Evolutionary conservation across 2,888 invertebrate genomes (phyloP), one percentile per base, ranked within the genome.

Genomic region (Drosophila pseudotalamancana): DNA sequence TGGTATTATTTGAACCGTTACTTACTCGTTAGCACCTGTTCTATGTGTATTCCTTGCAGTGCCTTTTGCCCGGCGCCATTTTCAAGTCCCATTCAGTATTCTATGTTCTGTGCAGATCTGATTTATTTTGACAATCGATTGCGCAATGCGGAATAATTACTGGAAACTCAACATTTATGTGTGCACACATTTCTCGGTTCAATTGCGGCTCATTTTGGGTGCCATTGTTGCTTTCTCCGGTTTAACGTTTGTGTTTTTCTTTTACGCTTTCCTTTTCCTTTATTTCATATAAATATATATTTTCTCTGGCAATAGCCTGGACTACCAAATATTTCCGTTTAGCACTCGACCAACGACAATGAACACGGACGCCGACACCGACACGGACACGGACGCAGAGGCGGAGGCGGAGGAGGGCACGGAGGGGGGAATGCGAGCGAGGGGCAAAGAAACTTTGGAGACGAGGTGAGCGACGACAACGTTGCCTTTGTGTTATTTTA

Each of bases 291-390:
- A 43, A 29, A 43, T 39, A 53, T 40, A 21, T 42, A 23, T 72
- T 60, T 45, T 46, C 60, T 62, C 34, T 63, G 74, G 65, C 72
- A 78, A 82, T 76, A 78, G 60, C 79, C 62, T 45, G 85, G 72
- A 75, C 75, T 81, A 81, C 74, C 83, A 84, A 87, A 87, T 81
- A 81, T 87, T 81, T 81, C 81, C 85, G 81, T 77, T 87, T 74
- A 74, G 66, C 78, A 69, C 80, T 77, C 71, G 75, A 70, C 49
- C 72, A 64, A 42, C 64, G 63, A 62, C 46, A 50, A 49, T 50
- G 54, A 39, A 42, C 34, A 37, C 23, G 54, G 46, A 45, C 54
- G 46, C 46, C 42, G 50, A 37, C 35, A 49, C 45, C 34, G 55
- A 18, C 27, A 46, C 42, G 68, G 43, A 29, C 39, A 31, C 27